Base-by-base conservation (phyloP, 2,113 vertebrate species). In the Otocyon megalotis region DNA sequence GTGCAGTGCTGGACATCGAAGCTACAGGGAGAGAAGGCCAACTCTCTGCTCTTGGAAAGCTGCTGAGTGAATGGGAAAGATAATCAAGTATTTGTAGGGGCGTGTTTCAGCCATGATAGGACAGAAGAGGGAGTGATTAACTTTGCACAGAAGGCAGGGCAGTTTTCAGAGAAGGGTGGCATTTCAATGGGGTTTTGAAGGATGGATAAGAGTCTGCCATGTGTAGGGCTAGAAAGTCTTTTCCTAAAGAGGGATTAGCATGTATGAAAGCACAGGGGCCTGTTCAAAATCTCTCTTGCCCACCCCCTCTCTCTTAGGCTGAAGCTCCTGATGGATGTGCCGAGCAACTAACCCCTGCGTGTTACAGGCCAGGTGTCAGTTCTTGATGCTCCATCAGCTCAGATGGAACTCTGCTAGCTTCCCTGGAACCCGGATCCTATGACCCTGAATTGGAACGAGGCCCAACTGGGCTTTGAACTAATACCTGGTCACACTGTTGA, bases 181-280 rank as follows among this genome's bases (percentile, higher is more conserved):
- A 32, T 91, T 26, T 88, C 60, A 37, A 5, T 32, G n/a, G 54
- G 77, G 50, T 62, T 91, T 88, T 81, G 69, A 95, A 85, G 88
- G 56, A 8, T 63, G 82, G 30, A 20, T 85, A 88, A 60, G 58
- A 63, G n/a, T 58, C 63, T 14, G 65, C 35, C 43, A 20, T 35
- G 63, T 4, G 62, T 85, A 30, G 32, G 60, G 30, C 20, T 72
- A 26, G 50, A 20, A 69, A 72, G 7, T 53, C 20, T 63, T 91
- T 85, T 92, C 37, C 82, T 71, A 30, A 58, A 60, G 20, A 67
- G 80, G 56, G 30, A 58, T 20, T 14, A 24, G 17, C 16, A 10
- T 22, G 35, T 37, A 16, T 90, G 37, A 60, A 71, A 96, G 53
- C 72, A 28, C 19, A 37, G 50, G 79, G 1, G 37, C 13, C 28